Conservation (phyloP, 2,888 invertebrate species). For the Noctuana brunneofusca region DNA sequence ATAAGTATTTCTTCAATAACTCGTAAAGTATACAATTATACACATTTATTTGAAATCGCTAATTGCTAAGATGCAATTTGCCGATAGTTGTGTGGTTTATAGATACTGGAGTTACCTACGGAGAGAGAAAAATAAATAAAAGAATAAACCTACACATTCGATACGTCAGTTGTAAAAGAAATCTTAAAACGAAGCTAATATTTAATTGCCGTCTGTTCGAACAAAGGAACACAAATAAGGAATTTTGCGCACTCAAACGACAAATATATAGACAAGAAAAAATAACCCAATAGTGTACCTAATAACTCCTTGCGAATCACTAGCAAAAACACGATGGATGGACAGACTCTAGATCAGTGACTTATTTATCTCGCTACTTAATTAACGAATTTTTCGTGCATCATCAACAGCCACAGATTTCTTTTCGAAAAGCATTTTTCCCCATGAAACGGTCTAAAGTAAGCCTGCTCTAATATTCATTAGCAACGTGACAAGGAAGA, state of each 20-base stretch:
- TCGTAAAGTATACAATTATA: no score
- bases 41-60: no score
- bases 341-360: constrained; percentile 76
- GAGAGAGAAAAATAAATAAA: no score
- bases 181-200: constrained; percentile 44
- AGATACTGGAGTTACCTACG: no score
- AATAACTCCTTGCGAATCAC: constrained; percentile 55
- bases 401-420: constrained; percentile 62
- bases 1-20: no score
- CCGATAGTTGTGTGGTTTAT: no score
- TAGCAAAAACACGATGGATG: constrained; percentile 72
- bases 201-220: constrained; percentile 55
- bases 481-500: constrained; percentile 78
- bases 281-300: constrained; percentile 64
- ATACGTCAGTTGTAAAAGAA: neutral
- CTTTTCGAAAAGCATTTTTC: constrained; percentile 52
- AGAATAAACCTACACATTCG: no score
- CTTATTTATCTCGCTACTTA: constrained; percentile 71
- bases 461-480: constrained; percentile 74
- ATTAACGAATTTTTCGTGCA: constrained; percentile 66
- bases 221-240: constrained; percentile 64
- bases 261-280: constrained; percentile 66
- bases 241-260: constrained; percentile 62
- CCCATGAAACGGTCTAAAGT: constrained; percentile 39
- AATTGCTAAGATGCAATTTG: no score